Evolutionary conservation across 92 coral and sea anemone species (phyloP), one percentile per base, ranked within the genome.

Genomic region (Siderastrea radians): DNA sequence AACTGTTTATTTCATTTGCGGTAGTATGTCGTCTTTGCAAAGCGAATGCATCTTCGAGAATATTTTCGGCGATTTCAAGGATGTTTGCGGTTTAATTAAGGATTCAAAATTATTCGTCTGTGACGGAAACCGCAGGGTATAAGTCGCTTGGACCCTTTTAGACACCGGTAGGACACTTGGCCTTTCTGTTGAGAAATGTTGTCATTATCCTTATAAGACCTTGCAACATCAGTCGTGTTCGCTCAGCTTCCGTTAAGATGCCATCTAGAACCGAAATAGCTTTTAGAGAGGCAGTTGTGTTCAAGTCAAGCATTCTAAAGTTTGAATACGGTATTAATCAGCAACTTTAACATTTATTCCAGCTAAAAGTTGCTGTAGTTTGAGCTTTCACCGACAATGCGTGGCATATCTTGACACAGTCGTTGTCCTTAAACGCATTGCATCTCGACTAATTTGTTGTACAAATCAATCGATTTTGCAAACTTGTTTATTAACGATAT

Each of bases 61-160:
- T 54, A 69, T 69, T 68, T 47, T 69, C n/a, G 43, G 26, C 61
- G 17, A 70, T 69, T 54, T 52, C 13, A 79, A 79, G 84, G n/a
- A 48, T 79, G 49, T 79, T 68, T 68, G 75, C 66, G 15, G 7
- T 16, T 60, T 44, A 67, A 69, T 81, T 54, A 26, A 47, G 45
- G 49, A 55, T 68, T 38, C 77, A 43, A 69, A 26, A 44, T 38
- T 10, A 81, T 55, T 68, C 86, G 44, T 4, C 55, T 69, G 77
- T 68, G 26, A 81, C 86, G 86, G 77, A 81, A 81, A 81, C 86
- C 86, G 77, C 86, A 81, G 77, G 54, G 47, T 45, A 49, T 46
- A 15, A 50, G 75, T 3, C 13, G 43, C 64, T 5, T 11, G 51
- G 47, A 67, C 16, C 10, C 52, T 26, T 68, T 43, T 43, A 52